These are phyloP conservation scores for Sander lucioperca DNA, from an alignment of 2,113 vertebrate species.

Conservation along the genomic window DNA sequence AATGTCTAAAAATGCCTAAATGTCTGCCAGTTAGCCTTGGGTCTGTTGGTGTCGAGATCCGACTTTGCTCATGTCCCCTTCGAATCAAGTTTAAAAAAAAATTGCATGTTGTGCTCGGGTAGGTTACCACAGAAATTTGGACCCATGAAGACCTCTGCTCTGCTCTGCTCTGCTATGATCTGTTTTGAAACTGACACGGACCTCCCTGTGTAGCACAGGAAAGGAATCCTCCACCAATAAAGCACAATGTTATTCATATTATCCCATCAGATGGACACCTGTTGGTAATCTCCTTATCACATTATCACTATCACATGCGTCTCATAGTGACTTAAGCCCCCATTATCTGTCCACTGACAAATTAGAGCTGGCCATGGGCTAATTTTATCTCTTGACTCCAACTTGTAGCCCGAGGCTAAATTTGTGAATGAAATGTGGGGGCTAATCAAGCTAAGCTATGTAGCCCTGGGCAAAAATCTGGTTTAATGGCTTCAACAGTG, in stretches of 20 bases:
- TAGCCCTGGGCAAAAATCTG: slow-evolving; percentile 54
- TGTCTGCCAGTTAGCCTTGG: too few species aligned
- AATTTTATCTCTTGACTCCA: slow-evolving; percentile 62
- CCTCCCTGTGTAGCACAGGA: background rate
- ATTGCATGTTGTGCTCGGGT: too few species aligned
- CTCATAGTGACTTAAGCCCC: slow-evolving; percentile 55
- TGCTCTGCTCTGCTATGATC: too few species aligned
- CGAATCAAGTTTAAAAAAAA: too few species aligned
- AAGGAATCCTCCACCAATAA: slow-evolving; percentile 3
- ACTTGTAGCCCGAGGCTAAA: slow-evolving; percentile 59
- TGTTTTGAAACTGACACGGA: background rate
- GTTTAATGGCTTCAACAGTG: slow-evolving; percentile 28
- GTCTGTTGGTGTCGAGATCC: too few species aligned
- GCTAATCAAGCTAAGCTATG: slow-evolving; percentile 58
- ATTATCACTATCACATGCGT: slow-evolving; percentile 60
- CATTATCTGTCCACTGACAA: slow-evolving; percentile 48
- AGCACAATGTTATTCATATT: slow-evolving; percentile 50
- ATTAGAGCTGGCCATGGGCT: slow-evolving; percentile 58
- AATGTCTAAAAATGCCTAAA: too few species aligned
- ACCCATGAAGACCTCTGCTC: too few species aligned
- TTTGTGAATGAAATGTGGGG: slow-evolving; percentile 52
- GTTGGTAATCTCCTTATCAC: slow-evolving; percentile 60
- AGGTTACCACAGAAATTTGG: too few species aligned
- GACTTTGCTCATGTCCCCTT: too few species aligned
- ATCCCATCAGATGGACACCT: slow-evolving; percentile 51